A percentile compares a stretch with the other conserved stretches of the same genome.
phyloP scores from a whole-genome alignment of 1,140 invertebrate genomes.

The Drosophila bipectinata region DNA sequence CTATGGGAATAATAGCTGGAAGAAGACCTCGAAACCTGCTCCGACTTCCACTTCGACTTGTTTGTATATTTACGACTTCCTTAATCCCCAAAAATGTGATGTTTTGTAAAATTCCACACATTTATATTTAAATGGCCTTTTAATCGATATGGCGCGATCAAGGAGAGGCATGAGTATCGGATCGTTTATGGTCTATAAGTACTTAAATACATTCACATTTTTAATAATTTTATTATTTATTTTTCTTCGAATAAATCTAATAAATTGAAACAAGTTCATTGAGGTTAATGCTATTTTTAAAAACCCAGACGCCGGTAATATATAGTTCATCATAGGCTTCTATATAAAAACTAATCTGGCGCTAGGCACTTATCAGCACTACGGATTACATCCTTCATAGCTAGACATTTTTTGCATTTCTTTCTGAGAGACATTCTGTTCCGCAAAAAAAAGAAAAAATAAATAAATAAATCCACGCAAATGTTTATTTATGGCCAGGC shows the following conservation, averaged over 20 bases:
- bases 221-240: neutral
- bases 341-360: slow-evolving; percentile 26
- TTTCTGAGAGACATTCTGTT: slow-evolving; percentile 19
- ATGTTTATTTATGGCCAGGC: slow-evolving; percentile 72
- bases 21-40: slow-evolving; percentile 12
- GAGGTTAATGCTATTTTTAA: slow-evolving; percentile 22
- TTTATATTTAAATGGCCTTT: slow-evolving; percentile 30
- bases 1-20: slow-evolving; percentile 44
- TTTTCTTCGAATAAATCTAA: slow-evolving; percentile 4
- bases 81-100: slow-evolving; percentile 19
- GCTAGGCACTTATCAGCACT: slow-evolving; percentile 37
- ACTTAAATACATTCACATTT: too few species aligned
- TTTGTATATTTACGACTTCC: slow-evolving; percentile 42
- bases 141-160: slow-evolving; percentile 27
- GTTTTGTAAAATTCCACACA: slow-evolving; percentile 15
- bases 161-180: slow-evolving; percentile 6
- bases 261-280: too few species aligned
- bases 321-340: slow-evolving; percentile 3
- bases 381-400: slow-evolving; percentile 19
- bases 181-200: too few species aligned
- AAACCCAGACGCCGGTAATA: slow-evolving; percentile 14
- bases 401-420: slow-evolving; percentile 22
- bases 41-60: slow-evolving; percentile 2
- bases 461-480: slow-evolving; percentile 58
- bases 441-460: slow-evolving; percentile 32